Evolutionary conservation across 2,797 vertebrate genomes (phyloP).

Genomic region (Knipowitschia caucasica): DNA sequence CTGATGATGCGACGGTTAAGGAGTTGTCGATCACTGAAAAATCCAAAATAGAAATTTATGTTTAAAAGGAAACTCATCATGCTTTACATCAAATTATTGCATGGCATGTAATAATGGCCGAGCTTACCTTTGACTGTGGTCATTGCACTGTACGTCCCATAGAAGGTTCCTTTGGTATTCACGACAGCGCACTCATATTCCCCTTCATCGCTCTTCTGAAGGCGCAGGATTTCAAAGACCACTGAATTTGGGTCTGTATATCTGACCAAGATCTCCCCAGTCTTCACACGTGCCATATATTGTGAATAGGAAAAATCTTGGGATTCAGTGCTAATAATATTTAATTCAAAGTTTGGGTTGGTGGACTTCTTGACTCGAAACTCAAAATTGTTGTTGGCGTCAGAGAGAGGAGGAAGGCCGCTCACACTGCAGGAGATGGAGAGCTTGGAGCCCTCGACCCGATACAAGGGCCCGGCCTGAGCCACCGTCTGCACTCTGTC

Average conservation of each 20-base stretch:
- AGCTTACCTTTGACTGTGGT: conserved; percentile 68
- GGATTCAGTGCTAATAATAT: conserved; percentile 55
- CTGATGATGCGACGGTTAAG: conserved; percentile 67
- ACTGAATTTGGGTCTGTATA: conserved; percentile 52
- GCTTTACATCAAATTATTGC: conserved; percentile 9
- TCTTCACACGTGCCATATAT: accelerated
- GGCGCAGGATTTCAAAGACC: conserved; percentile 56
- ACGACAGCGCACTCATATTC: conserved; percentile 62
- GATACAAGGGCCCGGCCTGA: conserved; percentile 72
- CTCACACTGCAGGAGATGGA: conserved; percentile 71
- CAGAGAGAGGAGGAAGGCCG: conserved; percentile 28
- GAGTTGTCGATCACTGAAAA: conserved; percentile 84
- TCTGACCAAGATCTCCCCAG: conserved; percentile 45
- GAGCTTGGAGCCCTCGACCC: conserved; percentile 55
- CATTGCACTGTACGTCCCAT: conserved; percentile 56
- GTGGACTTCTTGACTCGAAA: conserved; percentile 35
- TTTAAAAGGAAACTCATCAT: neutral
- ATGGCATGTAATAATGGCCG: neutral
- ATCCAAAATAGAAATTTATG: conserved; percentile 9
- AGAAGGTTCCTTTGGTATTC: neutral
- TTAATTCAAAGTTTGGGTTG: accelerated
- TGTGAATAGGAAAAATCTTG: neutral
- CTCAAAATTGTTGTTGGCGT: conserved; percentile 37
- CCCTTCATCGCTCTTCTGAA: conserved; percentile 61
- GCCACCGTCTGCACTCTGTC: conserved; percentile 55